Evolutionary conservation across 2,888 invertebrate species (phyloP).

Genomic region (Creontiades dilutus): DNA sequence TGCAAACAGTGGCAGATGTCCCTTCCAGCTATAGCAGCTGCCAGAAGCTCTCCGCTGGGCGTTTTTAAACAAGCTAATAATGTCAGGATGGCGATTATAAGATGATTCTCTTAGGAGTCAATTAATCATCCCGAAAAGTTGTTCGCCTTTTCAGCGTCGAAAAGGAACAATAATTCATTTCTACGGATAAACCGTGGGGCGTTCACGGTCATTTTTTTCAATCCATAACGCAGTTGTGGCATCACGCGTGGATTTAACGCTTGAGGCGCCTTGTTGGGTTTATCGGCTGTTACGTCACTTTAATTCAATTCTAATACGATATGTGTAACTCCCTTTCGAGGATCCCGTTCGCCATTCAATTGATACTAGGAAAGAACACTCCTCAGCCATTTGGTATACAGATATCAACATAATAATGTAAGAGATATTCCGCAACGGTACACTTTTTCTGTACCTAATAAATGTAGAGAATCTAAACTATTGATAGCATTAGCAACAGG

Average conservation of each 20-base stretch:
- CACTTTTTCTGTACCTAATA: no score
- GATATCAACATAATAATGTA: no score
- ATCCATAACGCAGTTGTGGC: background rate
- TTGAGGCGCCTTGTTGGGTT: constrained; percentile 7
- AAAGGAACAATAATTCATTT: constrained; percentile 20
- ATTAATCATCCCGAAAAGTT: constrained; percentile 40
- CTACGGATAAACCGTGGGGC: background rate
- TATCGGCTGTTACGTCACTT: constrained; percentile 1
- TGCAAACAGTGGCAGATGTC: constrained; percentile 64
- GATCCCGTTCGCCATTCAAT: background rate
- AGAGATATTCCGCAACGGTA: no score
- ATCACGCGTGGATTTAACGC: constrained; percentile 26
- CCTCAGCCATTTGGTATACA: no score
- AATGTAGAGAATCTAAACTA: no score
- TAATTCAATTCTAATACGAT: background rate
- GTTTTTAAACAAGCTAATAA: constrained; percentile 43
- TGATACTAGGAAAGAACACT: background rate
- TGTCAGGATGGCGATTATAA: constrained; percentile 12
- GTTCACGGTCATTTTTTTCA: background rate
- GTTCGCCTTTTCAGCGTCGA: constrained; percentile 1
- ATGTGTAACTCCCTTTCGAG: background rate
- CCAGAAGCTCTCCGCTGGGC: constrained; percentile 10
- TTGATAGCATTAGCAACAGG: no score
- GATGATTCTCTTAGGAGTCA: constrained; percentile 45
- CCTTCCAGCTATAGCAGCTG: constrained; percentile 8